Evolutionary conservation across 2,797 vertebrate genomes (phyloP).

Genomic region (Poecile montanus): DNA sequence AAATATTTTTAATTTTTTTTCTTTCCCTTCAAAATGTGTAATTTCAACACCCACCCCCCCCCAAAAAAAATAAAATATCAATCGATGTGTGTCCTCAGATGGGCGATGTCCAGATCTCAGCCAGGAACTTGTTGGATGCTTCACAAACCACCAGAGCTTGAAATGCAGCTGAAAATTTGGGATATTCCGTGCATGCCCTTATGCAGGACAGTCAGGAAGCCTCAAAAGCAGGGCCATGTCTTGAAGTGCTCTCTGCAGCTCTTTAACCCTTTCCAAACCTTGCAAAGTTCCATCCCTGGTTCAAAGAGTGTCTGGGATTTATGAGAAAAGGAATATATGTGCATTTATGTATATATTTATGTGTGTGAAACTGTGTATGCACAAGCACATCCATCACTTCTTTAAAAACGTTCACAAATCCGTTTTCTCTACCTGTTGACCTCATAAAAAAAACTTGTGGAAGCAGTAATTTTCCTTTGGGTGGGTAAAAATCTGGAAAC

Average conservation of each 20-base stretch:
- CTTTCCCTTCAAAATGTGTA: neutral
- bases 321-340: neutral
- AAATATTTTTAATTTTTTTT: neutral
- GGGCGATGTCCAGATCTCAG: neutral
- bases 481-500: neutral
- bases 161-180: neutral
- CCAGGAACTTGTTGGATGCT: neutral
- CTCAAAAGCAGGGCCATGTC: neutral
- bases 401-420: neutral
- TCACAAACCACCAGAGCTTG: neutral
- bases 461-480: neutral
- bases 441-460: neutral
- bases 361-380: too few species aligned
- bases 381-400: neutral
- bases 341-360: neutral
- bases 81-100: neutral
- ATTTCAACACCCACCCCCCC: neutral
- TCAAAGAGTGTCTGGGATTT: neutral
- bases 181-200: neutral
- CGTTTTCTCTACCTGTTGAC: rapidly evolving
- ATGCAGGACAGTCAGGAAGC: neutral
- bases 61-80: neutral
- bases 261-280: neutral
- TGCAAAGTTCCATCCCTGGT: neutral
- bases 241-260: neutral